phyloP scores from a whole-genome alignment of 1,140 invertebrate species.

The Lethrus apterus region DNA sequence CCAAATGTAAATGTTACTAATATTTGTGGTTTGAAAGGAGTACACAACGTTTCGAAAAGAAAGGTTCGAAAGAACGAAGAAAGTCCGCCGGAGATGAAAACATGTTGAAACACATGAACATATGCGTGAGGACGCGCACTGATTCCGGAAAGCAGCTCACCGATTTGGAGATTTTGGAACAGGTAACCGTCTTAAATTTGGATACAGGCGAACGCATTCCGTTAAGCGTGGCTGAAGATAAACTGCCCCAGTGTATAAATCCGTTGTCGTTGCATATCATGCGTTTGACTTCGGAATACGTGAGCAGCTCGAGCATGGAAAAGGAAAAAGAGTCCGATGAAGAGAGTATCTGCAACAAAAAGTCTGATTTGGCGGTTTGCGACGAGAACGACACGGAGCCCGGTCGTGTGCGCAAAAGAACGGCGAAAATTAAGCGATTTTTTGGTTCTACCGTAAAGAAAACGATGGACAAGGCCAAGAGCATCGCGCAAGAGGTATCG shows the following conservation, averaged over 20 bases:
- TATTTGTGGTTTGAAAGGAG: too few species aligned
- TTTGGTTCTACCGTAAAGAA: constrained; percentile 80
- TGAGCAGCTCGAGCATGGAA: constrained; percentile 66
- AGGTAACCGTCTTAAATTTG: constrained; percentile 81
- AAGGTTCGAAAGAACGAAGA: constrained; percentile 53
- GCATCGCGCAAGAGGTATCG: constrained; percentile 78
- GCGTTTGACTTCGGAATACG: constrained; percentile 83
- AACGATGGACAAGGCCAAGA: constrained; percentile 85
- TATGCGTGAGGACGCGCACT: constrained; percentile 72
- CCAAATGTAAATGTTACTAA: too few species aligned
- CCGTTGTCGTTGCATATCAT: constrained; percentile 93
- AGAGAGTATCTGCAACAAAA: constrained; percentile 73
- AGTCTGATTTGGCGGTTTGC: constrained; percentile 50
- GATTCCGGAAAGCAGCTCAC: constrained; percentile 78
- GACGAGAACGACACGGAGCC: constrained; percentile 41
- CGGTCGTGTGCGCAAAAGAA: constrained; percentile 45
- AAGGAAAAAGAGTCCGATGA: constrained; percentile 76
- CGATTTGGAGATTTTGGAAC: constrained; percentile 86
- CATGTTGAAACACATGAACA: constrained; percentile 59
- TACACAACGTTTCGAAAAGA: constrained; percentile 25
- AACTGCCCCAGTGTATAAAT: constrained; percentile 83
- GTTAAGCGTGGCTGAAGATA: constrained; percentile 82
- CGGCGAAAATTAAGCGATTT: constrained; percentile 68
- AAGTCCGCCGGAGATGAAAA: constrained; percentile 68
- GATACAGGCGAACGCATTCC: constrained; percentile 88